phyloP scores from a whole-genome alignment of 2,113 vertebrate genomes.

The Lasiurus cinereus region DNA sequence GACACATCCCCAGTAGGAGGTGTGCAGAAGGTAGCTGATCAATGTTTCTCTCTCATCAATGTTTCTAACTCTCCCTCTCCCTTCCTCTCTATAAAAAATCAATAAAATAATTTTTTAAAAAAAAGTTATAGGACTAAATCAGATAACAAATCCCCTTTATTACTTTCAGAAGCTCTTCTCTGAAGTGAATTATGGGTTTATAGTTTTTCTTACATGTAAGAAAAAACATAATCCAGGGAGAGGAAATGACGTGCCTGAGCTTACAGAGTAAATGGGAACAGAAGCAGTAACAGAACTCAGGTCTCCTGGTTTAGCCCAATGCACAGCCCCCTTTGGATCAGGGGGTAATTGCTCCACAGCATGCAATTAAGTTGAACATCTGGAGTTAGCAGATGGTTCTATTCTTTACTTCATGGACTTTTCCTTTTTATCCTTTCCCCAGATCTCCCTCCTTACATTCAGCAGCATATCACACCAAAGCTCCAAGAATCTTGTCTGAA shows the following conservation, averaged over 20 bases:
- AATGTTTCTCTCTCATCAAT: too few relatives aligned
- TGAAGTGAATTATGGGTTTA: background rate
- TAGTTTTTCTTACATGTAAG: background rate
- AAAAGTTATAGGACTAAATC: background rate
- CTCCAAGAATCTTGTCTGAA: conserved; percentile 3
- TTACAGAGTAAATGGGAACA: background rate
- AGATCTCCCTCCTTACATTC: background rate
- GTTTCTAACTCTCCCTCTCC: too few relatives aligned
- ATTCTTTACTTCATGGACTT: background rate
- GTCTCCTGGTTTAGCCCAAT: background rate
- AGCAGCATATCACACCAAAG: background rate
- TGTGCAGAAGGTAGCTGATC: too few relatives aligned
- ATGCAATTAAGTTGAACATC: background rate
- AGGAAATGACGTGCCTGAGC: background rate
- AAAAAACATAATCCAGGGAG: background rate
- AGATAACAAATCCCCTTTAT: conserved; percentile 19
- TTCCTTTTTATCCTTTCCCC: conserved; percentile 21
- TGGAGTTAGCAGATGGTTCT: background rate
- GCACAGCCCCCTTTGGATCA: background rate
- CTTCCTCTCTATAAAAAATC: too few relatives aligned
- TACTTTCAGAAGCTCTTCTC: conserved; percentile 44
- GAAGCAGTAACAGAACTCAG: background rate
- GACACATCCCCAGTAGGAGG: too few relatives aligned
- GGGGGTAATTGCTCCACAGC: background rate
- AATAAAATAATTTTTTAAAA: background rate